Percentiles rank a stretch among this genome's conserved stretches.
Evolutionary conservation across 2,888 invertebrate genomes (phyloP).

Genomic region (Ptychoptera contaminata): DNA sequence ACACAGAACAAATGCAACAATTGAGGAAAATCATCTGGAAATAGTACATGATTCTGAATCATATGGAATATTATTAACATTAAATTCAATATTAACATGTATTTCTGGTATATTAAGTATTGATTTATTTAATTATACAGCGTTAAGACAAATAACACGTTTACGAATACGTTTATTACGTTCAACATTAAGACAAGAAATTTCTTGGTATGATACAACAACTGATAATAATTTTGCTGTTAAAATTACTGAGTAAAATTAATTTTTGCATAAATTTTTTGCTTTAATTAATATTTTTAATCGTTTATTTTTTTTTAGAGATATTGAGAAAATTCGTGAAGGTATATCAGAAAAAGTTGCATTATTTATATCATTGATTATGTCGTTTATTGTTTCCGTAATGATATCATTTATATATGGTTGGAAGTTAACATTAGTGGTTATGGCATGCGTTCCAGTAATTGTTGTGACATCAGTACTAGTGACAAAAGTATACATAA

Average conservation of each 20-base stretch:
- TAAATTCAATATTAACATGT: slow-evolving; percentile 42
- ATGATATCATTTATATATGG: slow-evolving; percentile 63
- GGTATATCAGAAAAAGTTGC: slow-evolving; percentile 76
- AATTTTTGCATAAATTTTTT: background rate
- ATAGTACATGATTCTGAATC: slow-evolving; percentile 48
- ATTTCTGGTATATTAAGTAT: slow-evolving; percentile 47
- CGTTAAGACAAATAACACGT: slow-evolving; percentile 40
- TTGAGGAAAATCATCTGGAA: slow-evolving; percentile 39
- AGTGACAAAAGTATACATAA: slow-evolving; percentile 49
- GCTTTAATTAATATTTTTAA: background rate
- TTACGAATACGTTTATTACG: slow-evolving; percentile 44
- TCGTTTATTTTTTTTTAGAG: slow-evolving; percentile 32
- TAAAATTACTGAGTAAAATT: slow-evolving; percentile 55
- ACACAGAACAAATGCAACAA: slow-evolving; percentile 36
- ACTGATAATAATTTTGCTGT: slow-evolving; percentile 57
- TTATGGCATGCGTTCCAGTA: slow-evolving; percentile 62
- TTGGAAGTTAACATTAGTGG: slow-evolving; percentile 73
- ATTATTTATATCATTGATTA: slow-evolving; percentile 51
- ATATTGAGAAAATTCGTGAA: slow-evolving; percentile 63
- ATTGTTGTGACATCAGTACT: slow-evolving; percentile 57
- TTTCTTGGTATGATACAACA: slow-evolving; percentile 57
- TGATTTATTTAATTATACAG: slow-evolving; percentile 48
- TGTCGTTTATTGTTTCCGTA: slow-evolving; percentile 49
- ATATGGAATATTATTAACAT: slow-evolving; percentile 45
- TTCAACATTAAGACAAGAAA: slow-evolving; percentile 52